Evolutionary conservation across 2,888 invertebrate genomes (phyloP).

Genomic region (Sylvicola cinctus): DNA sequence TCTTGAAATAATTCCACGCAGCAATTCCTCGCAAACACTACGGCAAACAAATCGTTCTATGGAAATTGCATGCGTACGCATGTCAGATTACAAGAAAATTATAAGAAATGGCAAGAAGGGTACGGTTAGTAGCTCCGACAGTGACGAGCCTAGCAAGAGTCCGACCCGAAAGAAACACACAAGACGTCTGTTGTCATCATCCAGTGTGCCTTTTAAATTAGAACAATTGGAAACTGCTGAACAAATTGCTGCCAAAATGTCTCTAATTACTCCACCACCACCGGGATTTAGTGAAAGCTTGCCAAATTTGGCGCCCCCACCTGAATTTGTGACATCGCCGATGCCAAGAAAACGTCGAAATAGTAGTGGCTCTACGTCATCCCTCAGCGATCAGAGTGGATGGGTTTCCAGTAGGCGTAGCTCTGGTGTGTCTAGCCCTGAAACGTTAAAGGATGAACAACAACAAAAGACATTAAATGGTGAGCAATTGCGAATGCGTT

Average conservation of each 20-base stretch:
- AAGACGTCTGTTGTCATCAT: constrained; percentile 26
- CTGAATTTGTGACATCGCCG: constrained; percentile 36
- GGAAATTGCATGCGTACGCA: constrained; percentile 22
- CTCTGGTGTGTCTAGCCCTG: constrained; percentile 40
- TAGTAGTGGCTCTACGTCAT: constrained; percentile 38
- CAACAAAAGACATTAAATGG: constrained; percentile 32
- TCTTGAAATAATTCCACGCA: constrained; percentile 36
- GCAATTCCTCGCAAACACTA: constrained; percentile 38
- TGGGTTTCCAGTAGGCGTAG: constrained; percentile 66
- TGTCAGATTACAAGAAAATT: constrained; percentile 24
- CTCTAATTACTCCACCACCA: too few relatives aligned
- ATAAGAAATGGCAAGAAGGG: constrained; percentile 15
- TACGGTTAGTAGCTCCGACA: constrained; percentile 29
- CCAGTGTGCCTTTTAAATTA: constrained; percentile 43
- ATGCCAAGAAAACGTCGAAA: constrained; percentile 19
- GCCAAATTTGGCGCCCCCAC: constrained; percentile 35
- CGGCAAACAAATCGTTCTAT: constrained; percentile 25
- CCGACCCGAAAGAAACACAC: constrained; percentile 21
- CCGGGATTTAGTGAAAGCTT: constrained; percentile 46
- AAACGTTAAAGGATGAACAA: constrained; percentile 19
- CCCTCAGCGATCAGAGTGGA: constrained; percentile 65
- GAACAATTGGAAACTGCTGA: constrained; percentile 24
- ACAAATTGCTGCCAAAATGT: too few relatives aligned
- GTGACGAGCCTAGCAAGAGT: constrained; percentile 27
- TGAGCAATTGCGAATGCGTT: constrained; percentile 41